Evolutionary conservation across 92 coral and sea anemone genomes (phyloP), one percentile per base, ranked within the genome.

Genomic region (Epizoanthus fatuus): DNA sequence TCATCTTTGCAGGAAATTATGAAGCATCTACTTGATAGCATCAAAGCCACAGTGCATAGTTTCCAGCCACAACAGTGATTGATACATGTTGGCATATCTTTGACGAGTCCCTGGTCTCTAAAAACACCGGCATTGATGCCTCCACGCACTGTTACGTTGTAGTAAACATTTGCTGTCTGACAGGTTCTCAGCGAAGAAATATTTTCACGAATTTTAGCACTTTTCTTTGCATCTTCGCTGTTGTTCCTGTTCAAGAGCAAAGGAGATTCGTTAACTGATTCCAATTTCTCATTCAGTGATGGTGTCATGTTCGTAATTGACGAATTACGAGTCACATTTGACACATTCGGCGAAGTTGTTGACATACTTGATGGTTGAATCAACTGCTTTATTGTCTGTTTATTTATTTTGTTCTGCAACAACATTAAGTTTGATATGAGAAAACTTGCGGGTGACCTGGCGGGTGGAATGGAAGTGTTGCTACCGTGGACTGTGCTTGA

Each of bases 51-150:
- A 75, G 87, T 93, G 76, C 99, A 97, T 38, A 74, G 69, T 77
- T 92, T 89, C 99, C 99, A 97, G 13, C 93, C 94, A 81, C 99
- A 97, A 86, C 99, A 97, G 22, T 64, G 93, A 44, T 87, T 84
- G 54, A 93, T 86, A 74, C 99, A 97, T 91, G 94, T 82, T 92
- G 90, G 72, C 93, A 97, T 88, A 67, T 91, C 94, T 89, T 90
- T 83, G 60, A 91, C 99, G 80, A 57, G 56, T 68, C 98, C 99
- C 69, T 89, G 93, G 80, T 97, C 98, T 82, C 90, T 95, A 81
- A 91, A 91, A 69, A 85, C 62, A 22, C 97, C 98, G 17, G 98
- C 95, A 39, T 87, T 88, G 79, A 91, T 91, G 38, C 99, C 99
- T 15, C 91, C 98, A 73, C 91, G 89, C 86, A 92, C 86, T 17